Evolutionary conservation across 2,113 vertebrate genomes (phyloP).

Genomic region (Zootoca vivipara): DNA sequence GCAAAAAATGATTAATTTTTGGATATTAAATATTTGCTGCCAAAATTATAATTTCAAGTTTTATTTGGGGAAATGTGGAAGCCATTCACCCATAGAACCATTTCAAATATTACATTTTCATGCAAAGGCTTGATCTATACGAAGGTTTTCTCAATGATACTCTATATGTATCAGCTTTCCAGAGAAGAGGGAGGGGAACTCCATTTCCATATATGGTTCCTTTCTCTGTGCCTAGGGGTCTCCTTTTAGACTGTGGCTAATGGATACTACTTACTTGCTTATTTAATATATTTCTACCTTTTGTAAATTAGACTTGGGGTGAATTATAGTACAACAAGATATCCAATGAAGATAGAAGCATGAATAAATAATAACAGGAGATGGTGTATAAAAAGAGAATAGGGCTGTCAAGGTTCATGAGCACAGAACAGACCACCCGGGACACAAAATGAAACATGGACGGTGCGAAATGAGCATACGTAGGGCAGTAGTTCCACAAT

Average conservation of each 20-base stretch:
- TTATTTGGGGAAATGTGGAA: background rate
- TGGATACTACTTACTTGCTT: background rate
- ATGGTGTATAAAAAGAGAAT: background rate
- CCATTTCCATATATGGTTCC: background rate
- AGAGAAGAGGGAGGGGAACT: background rate
- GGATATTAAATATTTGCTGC: background rate
- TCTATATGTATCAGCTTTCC: background rate
- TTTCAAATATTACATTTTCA: background rate
- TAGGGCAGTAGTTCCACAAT: background rate
- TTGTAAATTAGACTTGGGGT: background rate
- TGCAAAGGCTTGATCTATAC: background rate
- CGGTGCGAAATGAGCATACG: background rate
- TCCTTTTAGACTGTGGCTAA: background rate
- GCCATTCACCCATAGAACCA: background rate
- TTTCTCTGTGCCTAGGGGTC: background rate
- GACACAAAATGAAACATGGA: background rate
- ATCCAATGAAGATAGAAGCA: background rate
- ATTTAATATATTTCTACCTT: background rate
- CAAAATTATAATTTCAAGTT: background rate
- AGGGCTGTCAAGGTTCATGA: background rate
- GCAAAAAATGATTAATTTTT: background rate
- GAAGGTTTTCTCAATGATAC: background rate
- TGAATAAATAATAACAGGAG: background rate
- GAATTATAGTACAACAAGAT: background rate
- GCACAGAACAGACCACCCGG: background rate